Base-by-base conservation (phyloP, 2,113 vertebrate genomes). In the Syngnathus floridae region DNA sequence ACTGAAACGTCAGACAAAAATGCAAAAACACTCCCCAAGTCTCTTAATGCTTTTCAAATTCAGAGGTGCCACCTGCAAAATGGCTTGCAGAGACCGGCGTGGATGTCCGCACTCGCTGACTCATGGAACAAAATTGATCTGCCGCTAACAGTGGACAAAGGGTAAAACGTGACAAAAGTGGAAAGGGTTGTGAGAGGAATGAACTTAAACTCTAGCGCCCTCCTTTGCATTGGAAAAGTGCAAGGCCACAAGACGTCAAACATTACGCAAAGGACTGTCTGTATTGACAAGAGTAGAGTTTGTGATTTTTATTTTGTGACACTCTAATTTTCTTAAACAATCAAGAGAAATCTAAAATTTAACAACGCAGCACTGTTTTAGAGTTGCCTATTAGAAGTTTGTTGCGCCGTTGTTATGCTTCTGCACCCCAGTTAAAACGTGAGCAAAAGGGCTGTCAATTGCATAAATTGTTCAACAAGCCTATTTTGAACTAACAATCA, bases 381-480 rank as follows among this genome's bases (percentile, higher is more conserved):
- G 65, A 80, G 84, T 80, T 90, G 83, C 84, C 81, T 86, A 88
- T 84, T 87, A 10, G n/a, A 22, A 52, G 49, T 21, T 52, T 52
- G 74, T 58, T 69, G 68, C 26, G 61, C 60, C 43, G 36, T 11
- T 4, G 36, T 76, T 72, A 67, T 72, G 70, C 78, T 74, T 63
- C 78, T 69, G 65, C 79, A 64, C 82, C 62, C 36, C 52, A 74
- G 70, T 43, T 19, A 68, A 51, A 51, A 75, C 59, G 84, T 83
- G 73, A 54, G 54, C 69, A 17, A 87, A 91, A 90, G 89, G 89
- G 89, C 90, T 90, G 90, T 72, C 75, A 87, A 75, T 87, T 81
- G 69, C 69, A 69, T 70, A 83, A 65, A 77, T 70, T 64, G 3
- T 67, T 36, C 62, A 45, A 55, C 59, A 54, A 4, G 43, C 43